Evolutionary conservation across 2,888 invertebrate genomes (phyloP).

Genomic region (Xanthia togata): DNA sequence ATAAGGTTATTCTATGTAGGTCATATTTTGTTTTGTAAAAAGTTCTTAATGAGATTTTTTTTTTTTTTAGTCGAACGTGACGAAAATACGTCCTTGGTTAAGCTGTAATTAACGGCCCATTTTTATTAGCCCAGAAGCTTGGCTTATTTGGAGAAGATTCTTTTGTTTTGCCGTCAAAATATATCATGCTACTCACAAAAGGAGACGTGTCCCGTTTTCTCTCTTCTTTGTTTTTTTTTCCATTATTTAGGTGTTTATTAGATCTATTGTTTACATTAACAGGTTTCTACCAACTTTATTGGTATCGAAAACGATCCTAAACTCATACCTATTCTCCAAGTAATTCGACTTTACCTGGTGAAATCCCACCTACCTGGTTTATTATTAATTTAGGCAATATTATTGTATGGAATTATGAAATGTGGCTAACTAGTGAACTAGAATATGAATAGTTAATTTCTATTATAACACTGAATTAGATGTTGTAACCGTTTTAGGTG

Average conservation of each 20-base stretch:
- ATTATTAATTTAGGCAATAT: no score
- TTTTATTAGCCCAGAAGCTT: neutral
- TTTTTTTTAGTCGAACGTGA: neutral
- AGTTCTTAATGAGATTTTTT: neutral
- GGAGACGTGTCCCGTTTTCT: neutral
- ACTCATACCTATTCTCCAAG: neutral
- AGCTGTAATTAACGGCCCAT: constrained; percentile 1
- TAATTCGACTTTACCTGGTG: neutral
- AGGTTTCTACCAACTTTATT: neutral
- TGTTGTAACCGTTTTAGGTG: no score
- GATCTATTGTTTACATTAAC: neutral
- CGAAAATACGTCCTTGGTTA: neutral
- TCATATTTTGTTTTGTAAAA: constrained; percentile 16
- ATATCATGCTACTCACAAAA: neutral
- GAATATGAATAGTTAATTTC: no score
- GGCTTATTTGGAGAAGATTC: neutral
- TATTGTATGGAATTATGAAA: no score
- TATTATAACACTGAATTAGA: no score
- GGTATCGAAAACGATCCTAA: neutral
- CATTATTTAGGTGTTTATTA: neutral
- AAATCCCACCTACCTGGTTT: no score
- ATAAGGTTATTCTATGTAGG: neutral
- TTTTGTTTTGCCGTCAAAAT: neutral
- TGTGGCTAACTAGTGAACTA: no score
- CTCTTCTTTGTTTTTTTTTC: neutral